phyloP scores from a whole-genome alignment of 2,113 vertebrate genomes.

The Coregonus clupeaformis region DNA sequence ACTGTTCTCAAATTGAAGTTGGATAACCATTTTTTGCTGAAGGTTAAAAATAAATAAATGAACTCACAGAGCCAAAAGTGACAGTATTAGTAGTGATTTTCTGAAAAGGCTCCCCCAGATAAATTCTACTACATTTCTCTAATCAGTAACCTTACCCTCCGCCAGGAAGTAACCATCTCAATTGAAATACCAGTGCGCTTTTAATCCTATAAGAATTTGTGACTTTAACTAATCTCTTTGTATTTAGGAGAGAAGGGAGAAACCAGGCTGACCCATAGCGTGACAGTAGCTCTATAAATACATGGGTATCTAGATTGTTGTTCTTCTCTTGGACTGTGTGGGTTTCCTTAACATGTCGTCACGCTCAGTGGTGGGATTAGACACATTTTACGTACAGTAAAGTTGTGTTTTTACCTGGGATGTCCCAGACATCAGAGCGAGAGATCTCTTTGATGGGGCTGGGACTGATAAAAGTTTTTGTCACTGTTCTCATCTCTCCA shows the following conservation, averaged over 20 bases:
- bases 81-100: too few species aligned
- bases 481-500: constrained; percentile 30
- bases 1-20: too few species aligned
- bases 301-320: constrained; percentile 33
- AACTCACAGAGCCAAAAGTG: too few species aligned
- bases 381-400: constrained; percentile 14
- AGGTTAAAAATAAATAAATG: too few species aligned
- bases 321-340: background rate
- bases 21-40: too few species aligned
- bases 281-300: constrained; percentile 47
- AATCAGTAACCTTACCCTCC: constrained; percentile 8
- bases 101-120: too few species aligned
- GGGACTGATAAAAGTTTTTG: constrained; percentile 53
- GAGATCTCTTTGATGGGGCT: constrained; percentile 43
- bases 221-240: constrained; percentile 52
- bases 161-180: constrained; percentile 23
- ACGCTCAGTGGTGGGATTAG: too few species aligned
- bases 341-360: too few species aligned
- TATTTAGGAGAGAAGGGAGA: constrained; percentile 38
- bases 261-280: constrained; percentile 32
- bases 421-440: constrained; percentile 56
- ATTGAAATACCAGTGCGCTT: constrained; percentile 47
- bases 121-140: constrained; percentile 31
- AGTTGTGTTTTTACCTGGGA: constrained; percentile 18
- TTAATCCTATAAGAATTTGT: constrained; percentile 54